Base-by-base conservation (phyloP, 1,140 invertebrate species). In the Amyelois transitella region DNA sequence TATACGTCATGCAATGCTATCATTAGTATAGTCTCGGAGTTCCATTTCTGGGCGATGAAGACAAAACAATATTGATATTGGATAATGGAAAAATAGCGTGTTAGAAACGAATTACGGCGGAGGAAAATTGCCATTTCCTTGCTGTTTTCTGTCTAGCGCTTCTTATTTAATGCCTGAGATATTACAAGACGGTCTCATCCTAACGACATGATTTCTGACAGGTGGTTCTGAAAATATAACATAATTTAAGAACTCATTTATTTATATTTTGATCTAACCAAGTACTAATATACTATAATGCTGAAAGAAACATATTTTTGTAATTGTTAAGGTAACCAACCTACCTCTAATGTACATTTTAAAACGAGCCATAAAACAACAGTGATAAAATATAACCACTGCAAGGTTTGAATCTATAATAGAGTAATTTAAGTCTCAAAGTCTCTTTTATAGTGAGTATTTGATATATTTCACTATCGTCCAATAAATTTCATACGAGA, bases 31-130 rank as follows among this genome's bases (percentile, higher is more conserved):
- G 57, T 67, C 68, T 73, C 62, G 56, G 66, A 69, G 58, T 66
- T 72, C 64, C 62, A 72, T 74, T 77, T 73, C 69, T 69, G 67
- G 72, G 48, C 62, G 71, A 79, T 74, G 72, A 75, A 81, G 75
- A 80, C 73, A 68, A 78, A 80, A 81, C 71, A 81, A 81, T 84
- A 84, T 81, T 84, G 77, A 84, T 81, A 80, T 80, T 80, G 69
- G 70, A 75, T 81, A 80, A 84, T 83, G 77, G 75, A 83, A 83
- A 83, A 76, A 75, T 81, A 56, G 73, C 77, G 78, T 81, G 77
- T 60, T 60, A 55, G 47, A 64, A 73, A 75, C 60, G 67, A 69
- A 78, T 81, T 81, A 79, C 72, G 55, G 56, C 24, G 53, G 67
- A 67, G 64, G 69, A 72, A 77, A 79, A 77, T 76, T 75, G 72